A percentile compares a stretch with the other conserved stretches of the same genome.
phyloP scores from a whole-genome alignment of 2,888 invertebrate genomes.

The Thyatira batis region DNA sequence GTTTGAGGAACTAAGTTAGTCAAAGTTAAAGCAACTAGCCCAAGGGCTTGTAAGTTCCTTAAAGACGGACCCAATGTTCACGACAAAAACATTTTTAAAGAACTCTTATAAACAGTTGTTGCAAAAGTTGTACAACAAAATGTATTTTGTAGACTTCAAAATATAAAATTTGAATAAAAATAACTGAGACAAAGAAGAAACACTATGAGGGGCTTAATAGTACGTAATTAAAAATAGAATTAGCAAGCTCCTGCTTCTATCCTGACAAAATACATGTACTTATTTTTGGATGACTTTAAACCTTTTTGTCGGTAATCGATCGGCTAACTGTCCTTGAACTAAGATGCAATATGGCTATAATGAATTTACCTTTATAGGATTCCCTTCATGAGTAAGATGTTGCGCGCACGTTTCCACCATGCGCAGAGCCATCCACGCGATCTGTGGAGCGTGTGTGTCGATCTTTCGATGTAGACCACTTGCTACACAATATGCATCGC shows the following conservation, averaged over 20 bases:
- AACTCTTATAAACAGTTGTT: background rate
- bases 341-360: too few relatives aligned
- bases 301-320: too few relatives aligned
- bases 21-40: background rate
- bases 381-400: constrained; percentile 95
- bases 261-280: too few relatives aligned
- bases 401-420: constrained; percentile 95
- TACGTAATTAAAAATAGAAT: too few relatives aligned
- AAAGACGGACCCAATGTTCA: background rate
- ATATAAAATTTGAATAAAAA: background rate
- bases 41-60: background rate
- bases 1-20: background rate
- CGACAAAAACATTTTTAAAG: background rate
- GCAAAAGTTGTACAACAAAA: background rate
- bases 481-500: constrained; percentile 97
- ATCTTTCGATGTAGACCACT: constrained; percentile 94
- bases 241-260: too few relatives aligned
- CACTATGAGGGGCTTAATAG: too few relatives aligned
- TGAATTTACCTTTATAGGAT: constrained; percentile 94
- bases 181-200: too few relatives aligned
- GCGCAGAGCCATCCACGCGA: constrained; percentile 97
- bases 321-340: too few relatives aligned
- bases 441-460: constrained; percentile 95
- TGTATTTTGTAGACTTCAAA: background rate
- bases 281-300: too few relatives aligned